Conservation (phyloP, 2,888 invertebrate species). For the Parnassius glacialis region DNA sequence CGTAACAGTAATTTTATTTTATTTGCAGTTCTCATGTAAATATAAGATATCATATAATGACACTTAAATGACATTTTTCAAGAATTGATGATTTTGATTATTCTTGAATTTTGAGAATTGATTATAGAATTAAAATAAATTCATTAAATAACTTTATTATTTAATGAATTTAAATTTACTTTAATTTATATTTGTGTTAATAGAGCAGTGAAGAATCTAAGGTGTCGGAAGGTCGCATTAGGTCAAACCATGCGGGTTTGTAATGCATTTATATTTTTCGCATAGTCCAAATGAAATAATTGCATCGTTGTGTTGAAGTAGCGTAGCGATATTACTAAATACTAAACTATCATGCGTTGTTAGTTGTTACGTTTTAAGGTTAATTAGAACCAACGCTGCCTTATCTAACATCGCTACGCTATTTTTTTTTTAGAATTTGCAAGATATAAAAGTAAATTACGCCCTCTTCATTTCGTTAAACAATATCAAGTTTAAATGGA, state of each 20-base stretch:
- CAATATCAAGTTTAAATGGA: too few relatives aligned
- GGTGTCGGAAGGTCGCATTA: slow-evolving; percentile 14
- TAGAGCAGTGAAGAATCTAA: slow-evolving; percentile 3
- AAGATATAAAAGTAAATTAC: not conserved
- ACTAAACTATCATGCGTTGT: too few relatives aligned
- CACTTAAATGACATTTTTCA: too few relatives aligned
- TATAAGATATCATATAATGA: too few relatives aligned
- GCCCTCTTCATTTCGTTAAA: not conserved
- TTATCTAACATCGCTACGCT: slow-evolving; percentile 4
- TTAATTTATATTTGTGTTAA: not conserved
- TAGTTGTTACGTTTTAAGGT: not conserved
- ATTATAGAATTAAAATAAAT: too few relatives aligned
- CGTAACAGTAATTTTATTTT: not conserved
- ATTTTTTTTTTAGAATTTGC: slow-evolving; percentile 12
- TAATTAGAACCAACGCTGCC: not conserved
- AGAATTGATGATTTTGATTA: too few relatives aligned
- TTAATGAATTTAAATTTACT: too few relatives aligned
- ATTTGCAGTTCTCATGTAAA: not conserved
- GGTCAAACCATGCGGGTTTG: slow-evolving; percentile 32
- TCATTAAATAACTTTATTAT: too few relatives aligned
- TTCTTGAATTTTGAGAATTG: too few relatives aligned
- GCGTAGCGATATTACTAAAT: too few relatives aligned
- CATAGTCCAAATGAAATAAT: not conserved
- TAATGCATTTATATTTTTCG: not conserved
- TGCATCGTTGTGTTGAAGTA: too few relatives aligned